These are phyloP conservation scores for Nycticorax nycticorax DNA, from an alignment of 2,113 vertebrate genomes.

Conservation along the genomic window DNA sequence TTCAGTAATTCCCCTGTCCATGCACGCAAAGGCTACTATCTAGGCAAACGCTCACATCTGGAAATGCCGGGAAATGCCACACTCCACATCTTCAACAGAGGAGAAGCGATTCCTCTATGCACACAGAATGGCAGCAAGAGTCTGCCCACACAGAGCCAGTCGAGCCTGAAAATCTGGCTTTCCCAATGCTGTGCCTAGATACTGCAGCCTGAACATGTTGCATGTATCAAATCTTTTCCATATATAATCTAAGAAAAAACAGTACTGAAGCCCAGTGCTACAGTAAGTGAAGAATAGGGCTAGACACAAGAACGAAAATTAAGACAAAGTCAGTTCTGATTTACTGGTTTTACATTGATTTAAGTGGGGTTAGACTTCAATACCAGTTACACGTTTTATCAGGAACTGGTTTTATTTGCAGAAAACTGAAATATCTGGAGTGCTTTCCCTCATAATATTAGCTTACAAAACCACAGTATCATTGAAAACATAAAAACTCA, in stretches of 20 bases:
- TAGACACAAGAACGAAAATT: background rate
- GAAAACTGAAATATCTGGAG: background rate
- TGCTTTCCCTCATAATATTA: background rate
- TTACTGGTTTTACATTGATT: background rate
- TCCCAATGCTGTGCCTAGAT: background rate
- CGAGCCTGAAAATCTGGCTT: background rate
- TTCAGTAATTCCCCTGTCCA: background rate
- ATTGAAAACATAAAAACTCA: background rate
- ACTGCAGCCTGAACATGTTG: background rate
- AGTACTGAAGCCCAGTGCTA: background rate
- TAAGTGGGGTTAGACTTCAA: background rate
- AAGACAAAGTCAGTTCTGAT: background rate
- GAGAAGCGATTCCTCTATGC: background rate
- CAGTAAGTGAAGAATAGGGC: background rate
- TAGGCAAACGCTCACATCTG: background rate
- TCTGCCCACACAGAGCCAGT: background rate
- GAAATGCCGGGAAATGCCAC: background rate
- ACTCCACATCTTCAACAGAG: background rate
- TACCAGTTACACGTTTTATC: background rate
- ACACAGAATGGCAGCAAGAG: background rate
- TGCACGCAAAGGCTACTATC: background rate
- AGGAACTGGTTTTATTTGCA: background rate
- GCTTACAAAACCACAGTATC: background rate
- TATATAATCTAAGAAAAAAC: background rate
- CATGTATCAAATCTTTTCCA: fast-evolving